Percentiles rank a stretch among this genome's conserved stretches.
Evolutionary conservation across 2,113 vertebrate species (phyloP).

Genomic region (Myocastor coypus): DNA sequence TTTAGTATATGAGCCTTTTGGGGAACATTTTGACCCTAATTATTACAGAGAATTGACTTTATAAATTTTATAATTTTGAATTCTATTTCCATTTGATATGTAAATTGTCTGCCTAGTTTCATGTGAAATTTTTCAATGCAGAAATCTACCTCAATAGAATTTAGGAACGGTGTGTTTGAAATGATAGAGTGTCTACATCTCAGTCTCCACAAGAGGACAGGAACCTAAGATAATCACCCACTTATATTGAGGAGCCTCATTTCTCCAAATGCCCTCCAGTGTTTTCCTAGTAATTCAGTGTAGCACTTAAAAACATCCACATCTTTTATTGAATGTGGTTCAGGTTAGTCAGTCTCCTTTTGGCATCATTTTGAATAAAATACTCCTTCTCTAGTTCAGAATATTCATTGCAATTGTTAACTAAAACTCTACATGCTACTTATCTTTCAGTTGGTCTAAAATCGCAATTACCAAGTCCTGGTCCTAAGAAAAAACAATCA

Average conservation of each 20-base stretch:
- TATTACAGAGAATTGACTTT: not conserved
- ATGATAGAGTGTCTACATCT: not conserved
- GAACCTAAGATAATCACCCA: not conserved
- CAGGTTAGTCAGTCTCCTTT: not conserved
- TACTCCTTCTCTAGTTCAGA: not conserved
- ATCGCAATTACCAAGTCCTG: constrained; percentile 87
- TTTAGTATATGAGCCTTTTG: not conserved
- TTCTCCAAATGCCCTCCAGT: not conserved
- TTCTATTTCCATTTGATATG: not conserved
- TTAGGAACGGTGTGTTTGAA: not conserved
- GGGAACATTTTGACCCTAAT: not conserved
- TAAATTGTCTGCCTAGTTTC: not conserved
- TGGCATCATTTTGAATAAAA: not conserved
- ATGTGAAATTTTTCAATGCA: not conserved
- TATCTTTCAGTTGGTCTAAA: constrained; percentile 85
- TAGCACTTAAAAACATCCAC: not conserved
- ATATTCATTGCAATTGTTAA: not conserved
- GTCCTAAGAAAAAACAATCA: constrained; percentile 78
- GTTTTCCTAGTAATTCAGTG: not conserved
- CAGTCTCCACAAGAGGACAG: not conserved
- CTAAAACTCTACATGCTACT: constrained; percentile 81
- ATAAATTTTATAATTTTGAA: not conserved
- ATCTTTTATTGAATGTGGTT: not conserved
- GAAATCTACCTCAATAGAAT: not conserved
- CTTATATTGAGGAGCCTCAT: not conserved